Percentiles rank a stretch among this genome's conserved stretches.
These are phyloP conservation scores for Catocala nupta DNA, from an alignment of 2,888 invertebrate species.

Conservation along the genomic window DNA sequence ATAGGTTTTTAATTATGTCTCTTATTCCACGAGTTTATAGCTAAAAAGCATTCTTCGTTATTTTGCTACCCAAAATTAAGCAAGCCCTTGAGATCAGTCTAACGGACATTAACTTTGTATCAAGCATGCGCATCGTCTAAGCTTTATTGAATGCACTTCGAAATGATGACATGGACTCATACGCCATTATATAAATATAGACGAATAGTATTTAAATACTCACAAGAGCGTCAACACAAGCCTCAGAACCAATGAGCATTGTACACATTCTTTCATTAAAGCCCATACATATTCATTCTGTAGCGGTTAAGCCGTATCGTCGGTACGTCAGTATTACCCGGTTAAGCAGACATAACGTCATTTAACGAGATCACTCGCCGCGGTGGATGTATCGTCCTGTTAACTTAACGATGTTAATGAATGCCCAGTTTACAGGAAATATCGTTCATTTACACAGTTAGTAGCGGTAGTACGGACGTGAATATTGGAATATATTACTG, in stretches of 20 bases:
- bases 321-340: slow-evolving; percentile 10
- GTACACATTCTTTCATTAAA: slow-evolving; percentile 2
- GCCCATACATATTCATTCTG: slow-evolving; percentile 8
- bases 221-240: not conserved
- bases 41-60: no score
- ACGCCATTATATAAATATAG: no score
- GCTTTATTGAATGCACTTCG: no score
- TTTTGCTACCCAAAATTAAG: no score
- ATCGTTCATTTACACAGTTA: not conserved
- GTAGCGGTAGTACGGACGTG: not conserved
- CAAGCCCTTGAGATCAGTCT: no score
- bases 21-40: no score
- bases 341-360: slow-evolving; percentile 14
- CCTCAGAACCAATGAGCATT: not conserved
- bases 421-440: slow-evolving; percentile 14
- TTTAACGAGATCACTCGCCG: slow-evolving; percentile 17
- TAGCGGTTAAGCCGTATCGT: not conserved
- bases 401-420: slow-evolving; percentile 35
- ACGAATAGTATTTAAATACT: no score
- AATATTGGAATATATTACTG: not conserved
- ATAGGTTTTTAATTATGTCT: no score
- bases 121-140: no score
- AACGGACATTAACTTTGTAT: no score
- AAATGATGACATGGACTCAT: no score
- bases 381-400: slow-evolving; percentile 26